Evolutionary conservation across 2,888 invertebrate species (phyloP).

Genomic region (Didymodactylos carnosus): DNA sequence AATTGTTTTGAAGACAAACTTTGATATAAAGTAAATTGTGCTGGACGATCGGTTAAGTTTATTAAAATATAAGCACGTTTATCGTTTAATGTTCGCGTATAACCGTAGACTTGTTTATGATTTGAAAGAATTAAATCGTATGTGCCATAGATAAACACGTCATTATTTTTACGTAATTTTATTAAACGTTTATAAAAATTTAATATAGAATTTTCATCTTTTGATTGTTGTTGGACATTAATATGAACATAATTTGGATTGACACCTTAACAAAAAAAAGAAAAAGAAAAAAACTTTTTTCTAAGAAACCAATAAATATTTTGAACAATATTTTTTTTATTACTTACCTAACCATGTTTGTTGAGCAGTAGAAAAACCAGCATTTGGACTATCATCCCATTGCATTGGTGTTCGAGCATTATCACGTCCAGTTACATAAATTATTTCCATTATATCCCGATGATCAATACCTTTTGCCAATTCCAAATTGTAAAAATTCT

Average conservation of each 20-base stretch:
- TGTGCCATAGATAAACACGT: neutral
- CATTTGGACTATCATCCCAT: slow-evolving; percentile 21
- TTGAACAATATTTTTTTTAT: too few species aligned
- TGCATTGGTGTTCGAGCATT: slow-evolving; percentile 30
- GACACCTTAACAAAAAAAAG: too few species aligned
- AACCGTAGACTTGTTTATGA: neutral
- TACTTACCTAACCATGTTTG: slow-evolving; percentile 18
- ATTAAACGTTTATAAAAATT: neutral
- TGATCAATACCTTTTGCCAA: neutral
- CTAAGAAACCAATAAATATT: too few species aligned
- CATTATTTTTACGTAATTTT: neutral
- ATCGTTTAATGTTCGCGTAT: neutral
- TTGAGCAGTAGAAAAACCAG: neutral
- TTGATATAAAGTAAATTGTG: neutral
- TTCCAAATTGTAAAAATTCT: neutral
- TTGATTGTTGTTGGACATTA: neutral
- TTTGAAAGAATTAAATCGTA: neutral
- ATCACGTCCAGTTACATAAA: slow-evolving; percentile 18
- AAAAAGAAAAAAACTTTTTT: too few species aligned
- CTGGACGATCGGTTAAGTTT: neutral
- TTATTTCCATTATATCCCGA: neutral
- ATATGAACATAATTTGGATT: slow-evolving; percentile 18
- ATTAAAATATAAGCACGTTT: neutral
- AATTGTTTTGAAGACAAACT: neutral
- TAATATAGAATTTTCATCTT: slow-evolving; percentile 2